These are phyloP conservation scores for Lingula anatina DNA, from an alignment of 2,888 invertebrate genomes.

Conservation along the genomic window DNA sequence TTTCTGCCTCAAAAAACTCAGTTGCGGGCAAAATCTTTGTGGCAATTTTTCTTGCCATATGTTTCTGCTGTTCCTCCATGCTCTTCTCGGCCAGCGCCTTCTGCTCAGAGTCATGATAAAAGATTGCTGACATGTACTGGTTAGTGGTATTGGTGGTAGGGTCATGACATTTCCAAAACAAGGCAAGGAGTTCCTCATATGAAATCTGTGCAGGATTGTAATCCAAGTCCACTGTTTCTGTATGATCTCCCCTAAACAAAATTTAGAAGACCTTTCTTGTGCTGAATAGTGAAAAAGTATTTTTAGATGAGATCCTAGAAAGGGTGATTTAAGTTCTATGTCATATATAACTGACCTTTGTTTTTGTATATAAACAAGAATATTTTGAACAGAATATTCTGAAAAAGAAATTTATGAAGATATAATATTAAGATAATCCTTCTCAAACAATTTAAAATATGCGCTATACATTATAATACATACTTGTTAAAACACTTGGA, in stretches of 20 bases:
- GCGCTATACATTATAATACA: too few species aligned
- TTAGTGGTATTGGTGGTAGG: constrained; percentile 59
- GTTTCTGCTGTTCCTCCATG: constrained; percentile 55
- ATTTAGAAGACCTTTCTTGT: constrained; percentile 8
- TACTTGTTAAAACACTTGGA: too few species aligned
- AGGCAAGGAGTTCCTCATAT: constrained; percentile 69
- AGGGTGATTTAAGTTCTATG: too few species aligned
- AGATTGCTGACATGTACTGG: constrained; percentile 63
- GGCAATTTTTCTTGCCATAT: constrained; percentile 57
- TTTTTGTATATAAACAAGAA: too few species aligned
- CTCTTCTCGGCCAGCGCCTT: constrained; percentile 68
- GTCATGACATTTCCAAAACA: constrained; percentile 93
- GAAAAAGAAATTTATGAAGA: too few species aligned
- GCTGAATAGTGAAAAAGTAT: too few species aligned
- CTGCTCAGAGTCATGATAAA: constrained; percentile 85
- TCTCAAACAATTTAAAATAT: too few species aligned
- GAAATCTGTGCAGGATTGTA: constrained; percentile 75
- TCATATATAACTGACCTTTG: too few species aligned
- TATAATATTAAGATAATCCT: too few species aligned
- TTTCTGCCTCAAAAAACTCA: constrained; percentile 88
- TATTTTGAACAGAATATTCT: too few species aligned
- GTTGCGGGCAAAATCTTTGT: constrained; percentile 77
- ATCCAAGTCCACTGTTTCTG: constrained; percentile 88
- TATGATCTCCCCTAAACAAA: constrained; percentile 79
- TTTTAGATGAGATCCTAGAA: too few species aligned